These are phyloP conservation scores for Panagrolaimus sp. DNA, from an alignment of 1,140 invertebrate species.

Conservation along the genomic window DNA sequence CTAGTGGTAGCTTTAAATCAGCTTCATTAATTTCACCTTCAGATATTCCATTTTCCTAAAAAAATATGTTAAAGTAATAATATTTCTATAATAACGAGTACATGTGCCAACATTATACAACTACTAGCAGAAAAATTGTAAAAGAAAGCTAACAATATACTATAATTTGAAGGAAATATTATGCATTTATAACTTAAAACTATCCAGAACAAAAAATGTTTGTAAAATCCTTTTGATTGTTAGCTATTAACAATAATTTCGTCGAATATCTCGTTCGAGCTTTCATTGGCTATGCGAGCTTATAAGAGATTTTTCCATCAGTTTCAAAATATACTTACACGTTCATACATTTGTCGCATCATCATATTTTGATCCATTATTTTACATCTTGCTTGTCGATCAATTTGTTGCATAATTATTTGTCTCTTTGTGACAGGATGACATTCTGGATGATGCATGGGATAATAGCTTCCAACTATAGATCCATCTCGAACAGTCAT, in stretches of 20 bases:
- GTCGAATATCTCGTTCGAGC: too few relatives aligned
- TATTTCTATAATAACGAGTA: too few relatives aligned
- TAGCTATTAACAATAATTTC: too few relatives aligned
- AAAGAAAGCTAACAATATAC: too few relatives aligned
- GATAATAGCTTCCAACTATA: neutral
- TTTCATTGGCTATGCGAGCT: too few relatives aligned
- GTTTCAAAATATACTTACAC: neutral
- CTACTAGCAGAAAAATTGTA: too few relatives aligned
- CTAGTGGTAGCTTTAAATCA: neutral
- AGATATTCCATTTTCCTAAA: neutral
- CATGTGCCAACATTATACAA: too few relatives aligned
- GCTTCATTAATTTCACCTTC: neutral
- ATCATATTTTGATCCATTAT: slow-evolving; percentile 9
- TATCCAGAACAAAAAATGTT: too few relatives aligned
- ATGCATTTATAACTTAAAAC: too few relatives aligned
- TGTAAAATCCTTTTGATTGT: too few relatives aligned
- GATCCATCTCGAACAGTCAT: slow-evolving; percentile 10
- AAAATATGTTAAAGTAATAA: neutral
- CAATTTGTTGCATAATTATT: neutral
- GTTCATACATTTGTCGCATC: neutral
- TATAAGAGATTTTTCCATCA: too few relatives aligned
- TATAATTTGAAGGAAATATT: too few relatives aligned
- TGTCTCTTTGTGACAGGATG: neutral
- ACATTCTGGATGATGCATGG: slow-evolving; percentile 4
- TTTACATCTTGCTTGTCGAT: slow-evolving; percentile 1